Base-by-base conservation (phyloP, 1,140 invertebrate genomes). In the Bombus haemorrhoidalis region DNA sequence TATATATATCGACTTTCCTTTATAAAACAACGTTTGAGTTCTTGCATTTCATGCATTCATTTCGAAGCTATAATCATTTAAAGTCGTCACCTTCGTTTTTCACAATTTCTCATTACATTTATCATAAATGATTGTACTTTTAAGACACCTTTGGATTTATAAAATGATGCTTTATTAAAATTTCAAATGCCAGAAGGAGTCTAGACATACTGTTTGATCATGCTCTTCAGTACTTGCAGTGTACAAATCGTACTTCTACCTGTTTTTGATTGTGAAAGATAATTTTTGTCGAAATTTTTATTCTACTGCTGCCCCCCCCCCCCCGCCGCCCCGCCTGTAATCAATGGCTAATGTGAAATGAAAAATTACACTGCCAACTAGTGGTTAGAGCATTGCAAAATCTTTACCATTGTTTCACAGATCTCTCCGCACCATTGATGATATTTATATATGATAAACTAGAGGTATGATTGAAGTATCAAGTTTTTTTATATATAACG, bases 311-410 rank as follows among this genome's bases (percentile, higher is more conserved):
- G 10, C 41, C 1, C 41, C 0, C 3, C n/a, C 53, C 12, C 5
- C n/a, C 53, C 12, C 5, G 10, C 41, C 1, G 12, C 0, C 3
- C n/a, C 53, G 6, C 5, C n/a, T 32, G 32, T 8, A 39, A 75
- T 43, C 34, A 41, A 22, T 41, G 34, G 15, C 32, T 15, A 59
- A 71, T 32, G 22, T 5, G 6, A 34, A 72, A 43, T 34, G 41
- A 47, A 13, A 25, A 62, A 85, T 41, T 6, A 59, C 76, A 85
- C 77, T 84, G 76, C 82, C 76, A 84, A 78, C 8, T 28, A 53
- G 59, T 66, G 59, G 72, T 22, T 47, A 37, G 75, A 64, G 32
- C 1, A 66, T 47, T 22, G 6, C 12, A 41, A 0, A 53, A 18
- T 76, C 32, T 83, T 83, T 32, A 64, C 64, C 73, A 57, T 66